Percentiles rank a stretch among this genome's conserved stretches.
Evolutionary conservation across 2,113 vertebrate species (phyloP).

Genomic region (Calyptommatus sinebrachiatus): DNA sequence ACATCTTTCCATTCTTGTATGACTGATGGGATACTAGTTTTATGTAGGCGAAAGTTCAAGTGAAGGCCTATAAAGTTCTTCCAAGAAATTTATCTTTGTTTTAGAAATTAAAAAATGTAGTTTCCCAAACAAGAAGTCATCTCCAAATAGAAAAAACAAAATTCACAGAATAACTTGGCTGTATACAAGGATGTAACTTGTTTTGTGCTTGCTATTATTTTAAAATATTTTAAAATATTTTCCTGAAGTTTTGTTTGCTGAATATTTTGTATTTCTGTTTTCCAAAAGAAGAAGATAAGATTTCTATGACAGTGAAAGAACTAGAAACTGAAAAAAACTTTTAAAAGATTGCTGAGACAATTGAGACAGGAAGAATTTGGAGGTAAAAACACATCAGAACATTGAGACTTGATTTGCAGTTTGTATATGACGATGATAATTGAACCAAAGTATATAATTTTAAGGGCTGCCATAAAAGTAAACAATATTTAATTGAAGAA

Average conservation of each 20-base stretch:
- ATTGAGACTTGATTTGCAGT: background rate
- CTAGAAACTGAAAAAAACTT: constrained; percentile 34
- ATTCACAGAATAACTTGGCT: constrained; percentile 14
- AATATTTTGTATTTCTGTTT: constrained; percentile 22
- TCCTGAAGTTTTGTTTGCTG: constrained; percentile 38
- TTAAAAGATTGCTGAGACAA: constrained; percentile 4
- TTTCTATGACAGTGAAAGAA: background rate
- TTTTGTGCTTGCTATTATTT: constrained; percentile 23
- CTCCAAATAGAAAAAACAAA: background rate
- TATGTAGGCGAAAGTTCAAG: constrained; percentile 46
- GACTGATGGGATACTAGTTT: constrained; percentile 39
- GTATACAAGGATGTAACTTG: background rate
- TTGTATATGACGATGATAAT: background rate
- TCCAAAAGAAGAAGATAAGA: constrained; percentile 26
- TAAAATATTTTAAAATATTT: constrained; percentile 45
- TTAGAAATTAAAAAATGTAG: background rate
- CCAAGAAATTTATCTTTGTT: background rate
- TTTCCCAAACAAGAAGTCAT: constrained; percentile 15
- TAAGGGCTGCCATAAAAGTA: background rate
- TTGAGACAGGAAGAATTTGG: background rate
- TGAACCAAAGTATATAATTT: background rate
- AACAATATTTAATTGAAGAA: background rate
- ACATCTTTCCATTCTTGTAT: constrained; percentile 33
- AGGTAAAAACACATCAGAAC: background rate
- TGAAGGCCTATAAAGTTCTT: constrained; percentile 15